Conservation (phyloP, 2,113 vertebrate species). For the Macaca nemestrina region DNA sequence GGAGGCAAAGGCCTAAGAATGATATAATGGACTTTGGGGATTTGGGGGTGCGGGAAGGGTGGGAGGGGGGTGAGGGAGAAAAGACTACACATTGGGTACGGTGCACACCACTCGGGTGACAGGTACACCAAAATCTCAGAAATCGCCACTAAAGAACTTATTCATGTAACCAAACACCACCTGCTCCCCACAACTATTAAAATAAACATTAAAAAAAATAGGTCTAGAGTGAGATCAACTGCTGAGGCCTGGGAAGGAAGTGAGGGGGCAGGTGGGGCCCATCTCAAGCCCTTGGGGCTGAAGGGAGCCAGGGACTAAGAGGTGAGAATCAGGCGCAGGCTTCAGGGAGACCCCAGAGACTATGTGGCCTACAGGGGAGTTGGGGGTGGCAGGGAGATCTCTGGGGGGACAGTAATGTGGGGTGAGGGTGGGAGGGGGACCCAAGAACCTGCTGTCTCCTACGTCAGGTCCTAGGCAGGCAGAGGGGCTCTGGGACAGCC, state of each 20-base stretch:
- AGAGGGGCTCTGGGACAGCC: neutral
- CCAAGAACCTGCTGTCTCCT: neutral
- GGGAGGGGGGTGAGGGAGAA: too few species aligned
- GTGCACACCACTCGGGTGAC: too few species aligned
- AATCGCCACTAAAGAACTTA: too few species aligned
- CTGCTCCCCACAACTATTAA: too few species aligned
- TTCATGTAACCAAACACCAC: too few species aligned
- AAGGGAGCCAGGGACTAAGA: neutral
- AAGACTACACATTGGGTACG: too few species aligned
- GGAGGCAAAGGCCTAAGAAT: too few species aligned
- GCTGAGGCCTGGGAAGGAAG: conserved; percentile 11
- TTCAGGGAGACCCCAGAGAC: neutral
- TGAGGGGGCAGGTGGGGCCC: neutral
- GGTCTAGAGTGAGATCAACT: neutral
- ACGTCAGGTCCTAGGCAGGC: neutral
- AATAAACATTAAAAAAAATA: neutral
- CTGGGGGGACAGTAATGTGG: neutral
- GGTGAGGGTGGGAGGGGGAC: neutral
- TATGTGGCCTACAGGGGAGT: too few species aligned
- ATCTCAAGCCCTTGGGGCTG: neutral
- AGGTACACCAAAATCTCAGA: too few species aligned
- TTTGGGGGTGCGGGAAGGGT: too few species aligned
- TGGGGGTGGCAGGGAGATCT: neutral
- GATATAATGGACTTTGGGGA: too few species aligned
- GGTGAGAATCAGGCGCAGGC: neutral